These are phyloP conservation scores for Eucriotettix oculatus DNA, from an alignment of 2,888 invertebrate species.

Conservation along the genomic window DNA sequence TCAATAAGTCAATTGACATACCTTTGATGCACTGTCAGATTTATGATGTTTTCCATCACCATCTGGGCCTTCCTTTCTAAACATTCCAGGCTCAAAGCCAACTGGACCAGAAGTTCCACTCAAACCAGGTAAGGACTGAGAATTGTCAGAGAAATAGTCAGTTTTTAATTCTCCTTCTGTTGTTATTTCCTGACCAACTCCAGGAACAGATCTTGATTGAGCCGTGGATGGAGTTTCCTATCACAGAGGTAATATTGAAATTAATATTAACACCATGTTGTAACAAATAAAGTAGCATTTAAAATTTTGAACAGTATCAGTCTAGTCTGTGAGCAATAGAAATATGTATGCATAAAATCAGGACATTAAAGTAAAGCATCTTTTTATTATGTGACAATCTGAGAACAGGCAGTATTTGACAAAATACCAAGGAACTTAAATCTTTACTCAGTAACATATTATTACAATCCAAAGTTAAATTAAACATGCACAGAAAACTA, in stretches of 20 bases:
- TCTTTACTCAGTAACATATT: not conserved
- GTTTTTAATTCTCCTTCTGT: conserved; percentile 12
- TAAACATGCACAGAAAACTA: too few species aligned
- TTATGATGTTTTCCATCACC: conserved; percentile 23
- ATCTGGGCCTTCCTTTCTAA: conserved; percentile 33
- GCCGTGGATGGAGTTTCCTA: not conserved
- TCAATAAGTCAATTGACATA: conserved; percentile 12
- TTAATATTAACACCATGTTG: not conserved
- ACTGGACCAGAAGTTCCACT: conserved; percentile 45
- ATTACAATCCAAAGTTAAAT: not conserved
- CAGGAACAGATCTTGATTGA: not conserved
- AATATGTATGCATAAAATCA: too few species aligned
- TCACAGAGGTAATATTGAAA: not conserved
- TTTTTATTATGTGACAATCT: not conserved
- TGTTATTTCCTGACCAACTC: not conserved
- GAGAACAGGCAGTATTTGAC: not conserved
- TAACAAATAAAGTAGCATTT: too few species aligned
- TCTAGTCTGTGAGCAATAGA: too few species aligned
- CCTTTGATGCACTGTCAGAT: conserved; percentile 29
- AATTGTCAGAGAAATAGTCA: conserved; percentile 57
- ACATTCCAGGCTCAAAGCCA: conserved; percentile 76
- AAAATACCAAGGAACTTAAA: not conserved
- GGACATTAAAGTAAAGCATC: not conserved
- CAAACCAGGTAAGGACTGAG: conserved; percentile 58
- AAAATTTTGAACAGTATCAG: too few species aligned